Evolutionary conservation across 2,888 invertebrate species (phyloP), one percentile per base, ranked within the genome.

Genomic region (Nebria salina): DNA sequence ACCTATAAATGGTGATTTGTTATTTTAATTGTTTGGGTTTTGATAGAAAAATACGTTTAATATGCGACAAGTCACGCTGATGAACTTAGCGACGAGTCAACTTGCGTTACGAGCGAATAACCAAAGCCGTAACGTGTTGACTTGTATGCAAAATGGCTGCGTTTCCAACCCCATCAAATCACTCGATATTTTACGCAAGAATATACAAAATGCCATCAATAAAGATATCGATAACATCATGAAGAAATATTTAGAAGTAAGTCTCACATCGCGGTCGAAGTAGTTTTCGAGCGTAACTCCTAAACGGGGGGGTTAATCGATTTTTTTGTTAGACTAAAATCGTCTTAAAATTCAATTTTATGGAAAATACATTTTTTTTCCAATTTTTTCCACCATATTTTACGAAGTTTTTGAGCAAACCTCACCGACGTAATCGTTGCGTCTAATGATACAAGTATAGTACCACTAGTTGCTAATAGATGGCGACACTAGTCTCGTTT

Each of bases 181-280:
- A 0, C 87, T 95, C 83, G 95, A 95, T 86, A 90, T 95, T 85
- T 87, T 95, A 72, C 88, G 95, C 75, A 94, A 94, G 87, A 95
- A 94, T 84, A 90, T 96, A 86, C 96, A 95, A 88, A 92, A 92
- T 83, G 92, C 92, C 74, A 94, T 95, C 65, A 95, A 95, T 85
- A 93, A 93, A 86, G 95, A 95, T 86, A 94, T 95, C 85, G 93
- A 95, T 89, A 91, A 92, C 87, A 92, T 95, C 75, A 92, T 96
- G 82, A 93, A 93, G 85, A 94, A 94, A 86, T 95, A 95, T 89
- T 89, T 95, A 82, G 94, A 95, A 89, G 95, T 94, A 87, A 85
- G 87, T 20, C 20, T 20, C 0, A 20, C 1, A 20, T 20, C 20
- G 20, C 0, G 0, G 20, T 1, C 1, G 20, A 20, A 20, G 20